These are phyloP conservation scores for Petrocephalus schoutedeni DNA, from an alignment of 2,797 vertebrate genomes.

Conservation along the genomic window DNA sequence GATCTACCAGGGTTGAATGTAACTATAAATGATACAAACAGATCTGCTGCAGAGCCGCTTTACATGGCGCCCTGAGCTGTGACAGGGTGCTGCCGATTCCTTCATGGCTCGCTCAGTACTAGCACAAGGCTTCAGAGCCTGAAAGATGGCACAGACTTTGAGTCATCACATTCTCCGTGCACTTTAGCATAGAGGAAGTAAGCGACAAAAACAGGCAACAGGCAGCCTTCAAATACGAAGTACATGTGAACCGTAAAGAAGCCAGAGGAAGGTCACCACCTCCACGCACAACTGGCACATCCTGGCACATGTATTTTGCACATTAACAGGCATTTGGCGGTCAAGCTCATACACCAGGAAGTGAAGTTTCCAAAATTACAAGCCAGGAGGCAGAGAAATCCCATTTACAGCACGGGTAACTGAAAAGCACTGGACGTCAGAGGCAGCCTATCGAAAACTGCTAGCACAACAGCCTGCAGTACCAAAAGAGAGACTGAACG, in stretches of 20 bases:
- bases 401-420: not conserved
- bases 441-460: not conserved
- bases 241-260: not conserved
- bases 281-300: not conserved
- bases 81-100: not conserved
- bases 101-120: not conserved
- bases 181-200: not conserved
- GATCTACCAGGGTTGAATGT: not conserved
- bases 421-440: not conserved
- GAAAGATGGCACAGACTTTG: not conserved
- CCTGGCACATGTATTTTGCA: not conserved
- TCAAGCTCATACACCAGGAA: not conserved
- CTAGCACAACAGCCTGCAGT: not conserved
- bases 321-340: not conserved
- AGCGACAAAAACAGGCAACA: not conserved
- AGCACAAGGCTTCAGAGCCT: not conserved
- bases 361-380: not conserved
- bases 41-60: not conserved
- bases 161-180: not conserved
- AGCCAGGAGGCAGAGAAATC: not conserved
- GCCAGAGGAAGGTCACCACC: not conserved
- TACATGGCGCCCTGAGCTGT: not conserved
- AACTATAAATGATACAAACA: not conserved
- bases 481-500: not conserved
- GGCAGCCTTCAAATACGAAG: not conserved